These are phyloP conservation scores for Lycorma delicatula DNA, from an alignment of 1,140 invertebrate genomes.

Conservation along the genomic window DNA sequence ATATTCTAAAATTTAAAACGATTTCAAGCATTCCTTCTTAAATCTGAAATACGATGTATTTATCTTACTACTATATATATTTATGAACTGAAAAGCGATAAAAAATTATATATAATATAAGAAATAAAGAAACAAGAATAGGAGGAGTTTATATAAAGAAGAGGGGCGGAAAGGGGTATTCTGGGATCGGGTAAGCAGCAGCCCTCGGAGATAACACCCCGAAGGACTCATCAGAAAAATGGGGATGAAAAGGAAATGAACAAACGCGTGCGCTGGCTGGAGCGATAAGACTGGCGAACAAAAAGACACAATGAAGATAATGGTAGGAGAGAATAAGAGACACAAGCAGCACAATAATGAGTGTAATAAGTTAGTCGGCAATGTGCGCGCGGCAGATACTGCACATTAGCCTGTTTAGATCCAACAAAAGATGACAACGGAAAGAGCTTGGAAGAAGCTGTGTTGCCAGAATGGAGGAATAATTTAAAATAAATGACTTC, in stretches of 20 bases:
- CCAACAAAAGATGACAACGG: slow-evolving; percentile 3
- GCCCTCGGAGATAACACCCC: slow-evolving; percentile 6
- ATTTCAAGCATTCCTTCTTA: no score
- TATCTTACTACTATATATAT: no score
- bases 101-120: no score
- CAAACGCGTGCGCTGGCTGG: slow-evolving; percentile 1
- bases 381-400: slow-evolving; percentile 1
- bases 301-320: slow-evolving; percentile 6
- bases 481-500: not conserved
- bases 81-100: no score
- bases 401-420: slow-evolving; percentile 3
- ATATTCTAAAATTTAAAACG: no score
- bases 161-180: no score
- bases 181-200: no score
- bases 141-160: no score
- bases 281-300: slow-evolving; percentile 3
- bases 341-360: not conserved
- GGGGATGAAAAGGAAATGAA: slow-evolving; percentile 5
- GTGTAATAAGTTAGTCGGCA: not conserved
- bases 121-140: no score
- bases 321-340: not conserved
- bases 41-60: no score
- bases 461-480: not conserved
- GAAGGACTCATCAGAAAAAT: not conserved
- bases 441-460: not conserved